A percentile compares a stretch with the other conserved stretches of the same genome.
Conservation (phyloP, 2,113 vertebrate species). For the Coturnix japonica region DNA sequence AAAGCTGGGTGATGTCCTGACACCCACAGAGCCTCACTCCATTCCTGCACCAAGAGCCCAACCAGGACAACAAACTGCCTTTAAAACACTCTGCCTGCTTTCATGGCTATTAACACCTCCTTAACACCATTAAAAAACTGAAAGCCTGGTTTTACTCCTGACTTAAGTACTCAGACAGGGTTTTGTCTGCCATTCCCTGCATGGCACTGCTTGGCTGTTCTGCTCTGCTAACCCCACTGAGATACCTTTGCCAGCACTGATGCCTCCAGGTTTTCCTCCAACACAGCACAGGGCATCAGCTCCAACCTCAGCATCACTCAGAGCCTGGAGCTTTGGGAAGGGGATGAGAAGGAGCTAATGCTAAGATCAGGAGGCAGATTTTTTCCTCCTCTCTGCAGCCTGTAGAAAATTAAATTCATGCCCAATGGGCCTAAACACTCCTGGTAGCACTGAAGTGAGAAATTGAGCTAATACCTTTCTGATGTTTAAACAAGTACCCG, state of each 20-base stretch:
- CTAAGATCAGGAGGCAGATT: background rate
- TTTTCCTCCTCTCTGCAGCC: slow-evolving; percentile 31
- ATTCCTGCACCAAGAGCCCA: fast-evolving
- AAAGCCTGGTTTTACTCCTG: fast-evolving
- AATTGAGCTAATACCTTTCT: slow-evolving; percentile 64
- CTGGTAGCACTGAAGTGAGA: slow-evolving; percentile 62
- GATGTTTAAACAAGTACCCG: slow-evolving; percentile 61
- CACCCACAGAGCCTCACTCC: background rate
- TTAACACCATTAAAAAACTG: fast-evolving
- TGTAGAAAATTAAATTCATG: slow-evolving; percentile 70
- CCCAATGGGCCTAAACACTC: slow-evolving; percentile 58
- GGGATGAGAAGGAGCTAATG: background rate
- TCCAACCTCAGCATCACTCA: fast-evolving
- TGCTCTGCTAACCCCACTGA: fast-evolving
- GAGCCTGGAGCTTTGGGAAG: background rate
- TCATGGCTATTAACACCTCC: fast-evolving
- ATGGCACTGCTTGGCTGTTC: fast-evolving
- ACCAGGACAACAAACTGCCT: fast-evolving
- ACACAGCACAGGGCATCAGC: too few relatives aligned
- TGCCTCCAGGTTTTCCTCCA: too few relatives aligned
- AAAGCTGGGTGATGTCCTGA: background rate
- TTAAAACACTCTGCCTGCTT: background rate
- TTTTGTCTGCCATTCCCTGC: background rate
- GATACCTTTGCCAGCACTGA: fast-evolving
- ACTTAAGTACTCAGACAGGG: background rate